These are phyloP conservation scores for Bradynema listronoti DNA, from an alignment of 1,140 invertebrate genomes.

Conservation along the genomic window DNA sequence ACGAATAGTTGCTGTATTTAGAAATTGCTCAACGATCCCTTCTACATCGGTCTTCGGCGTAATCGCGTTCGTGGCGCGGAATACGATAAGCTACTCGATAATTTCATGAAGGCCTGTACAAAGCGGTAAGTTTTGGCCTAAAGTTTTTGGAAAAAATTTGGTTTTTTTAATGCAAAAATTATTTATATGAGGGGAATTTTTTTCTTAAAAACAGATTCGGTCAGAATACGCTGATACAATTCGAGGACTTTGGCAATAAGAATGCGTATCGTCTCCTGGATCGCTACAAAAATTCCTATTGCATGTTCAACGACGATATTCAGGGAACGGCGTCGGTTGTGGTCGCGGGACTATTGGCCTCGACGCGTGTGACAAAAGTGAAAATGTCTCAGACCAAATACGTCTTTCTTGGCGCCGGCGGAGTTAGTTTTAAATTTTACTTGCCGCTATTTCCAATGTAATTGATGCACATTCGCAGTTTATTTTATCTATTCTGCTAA, in stretches of 20 bases:
- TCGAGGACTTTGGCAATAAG: constrained; percentile 89
- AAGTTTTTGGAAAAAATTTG: constrained; percentile 1
- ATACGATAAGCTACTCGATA: constrained; percentile 91
- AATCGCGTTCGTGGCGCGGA: constrained; percentile 74
- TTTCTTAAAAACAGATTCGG: constrained; percentile 21
- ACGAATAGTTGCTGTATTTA: too few relatives aligned
- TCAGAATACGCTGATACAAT: constrained; percentile 64
- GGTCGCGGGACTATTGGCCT: constrained; percentile 78
- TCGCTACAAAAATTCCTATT: constrained; percentile 77
- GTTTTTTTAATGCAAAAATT: constrained; percentile 10
- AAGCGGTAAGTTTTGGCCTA: constrained; percentile 65
- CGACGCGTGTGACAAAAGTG: constrained; percentile 72
- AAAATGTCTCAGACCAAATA: constrained; percentile 74
- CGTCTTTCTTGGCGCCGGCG: constrained; percentile 84
- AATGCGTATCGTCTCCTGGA: constrained; percentile 85
- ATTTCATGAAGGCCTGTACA: constrained; percentile 86
- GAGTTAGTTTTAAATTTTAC: constrained; percentile 12
- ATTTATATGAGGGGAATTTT: neutral
- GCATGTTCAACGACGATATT: constrained; percentile 94
- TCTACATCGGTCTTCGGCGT: constrained; percentile 87
- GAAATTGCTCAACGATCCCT: constrained; percentile 79
- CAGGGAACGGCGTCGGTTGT: constrained; percentile 88
- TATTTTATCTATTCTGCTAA: too few relatives aligned
- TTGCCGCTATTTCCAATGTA: too few relatives aligned
- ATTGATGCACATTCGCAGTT: too few relatives aligned